These are phyloP conservation scores for Acanthis flammea DNA, from an alignment of 2,797 vertebrate genomes.

Conservation along the genomic window DNA sequence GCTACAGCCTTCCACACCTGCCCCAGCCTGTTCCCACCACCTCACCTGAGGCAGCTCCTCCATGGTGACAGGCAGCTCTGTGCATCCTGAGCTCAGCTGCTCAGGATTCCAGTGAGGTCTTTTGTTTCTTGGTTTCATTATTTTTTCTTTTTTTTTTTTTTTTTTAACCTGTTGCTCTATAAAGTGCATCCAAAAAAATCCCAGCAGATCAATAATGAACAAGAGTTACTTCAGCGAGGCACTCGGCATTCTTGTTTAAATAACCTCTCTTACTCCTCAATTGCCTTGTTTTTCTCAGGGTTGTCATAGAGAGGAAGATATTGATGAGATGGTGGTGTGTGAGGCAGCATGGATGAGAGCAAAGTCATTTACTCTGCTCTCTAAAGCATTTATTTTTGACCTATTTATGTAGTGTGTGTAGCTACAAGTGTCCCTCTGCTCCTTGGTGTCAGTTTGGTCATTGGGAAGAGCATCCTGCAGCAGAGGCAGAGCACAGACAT, in stretches of 20 bases:
- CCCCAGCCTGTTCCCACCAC: neutral
- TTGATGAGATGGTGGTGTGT: neutral
- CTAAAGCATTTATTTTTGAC: conserved; percentile 13
- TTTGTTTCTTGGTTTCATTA: neutral
- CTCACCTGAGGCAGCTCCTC: neutral
- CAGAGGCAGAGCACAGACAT: neutral
- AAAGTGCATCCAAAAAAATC: neutral
- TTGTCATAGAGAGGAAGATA: conserved; percentile 34
- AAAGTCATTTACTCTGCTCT: neutral
- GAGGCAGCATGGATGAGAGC: neutral
- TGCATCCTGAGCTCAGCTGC: neutral
- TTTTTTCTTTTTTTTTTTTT: neutral
- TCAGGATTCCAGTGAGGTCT: neutral
- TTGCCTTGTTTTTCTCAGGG: conserved; percentile 22
- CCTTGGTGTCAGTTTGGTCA: neutral
- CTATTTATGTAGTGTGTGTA: neutral
- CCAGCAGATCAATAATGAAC: neutral
- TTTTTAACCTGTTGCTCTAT: neutral
- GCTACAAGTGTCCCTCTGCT: neutral
- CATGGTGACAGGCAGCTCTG: neutral
- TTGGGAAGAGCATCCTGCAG: neutral
- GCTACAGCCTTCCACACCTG: rapidly evolving
- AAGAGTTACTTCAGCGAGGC: neutral
- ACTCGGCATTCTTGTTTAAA: neutral
- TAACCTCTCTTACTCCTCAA: conserved; percentile 8